phyloP scores from a whole-genome alignment of 2,113 vertebrate species.

The Cephalopholis sonnerati region DNA sequence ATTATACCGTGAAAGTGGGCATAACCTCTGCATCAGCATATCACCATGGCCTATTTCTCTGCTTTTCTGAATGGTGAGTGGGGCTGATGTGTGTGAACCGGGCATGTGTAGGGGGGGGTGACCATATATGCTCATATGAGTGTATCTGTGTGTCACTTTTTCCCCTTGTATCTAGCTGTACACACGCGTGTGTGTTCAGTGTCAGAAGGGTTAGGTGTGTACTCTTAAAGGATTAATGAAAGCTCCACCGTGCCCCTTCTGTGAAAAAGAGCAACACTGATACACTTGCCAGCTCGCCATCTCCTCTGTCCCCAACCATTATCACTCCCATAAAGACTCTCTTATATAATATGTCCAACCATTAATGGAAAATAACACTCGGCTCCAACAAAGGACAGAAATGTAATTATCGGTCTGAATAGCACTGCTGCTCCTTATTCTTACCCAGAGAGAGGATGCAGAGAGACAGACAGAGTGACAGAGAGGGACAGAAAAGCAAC shows the following conservation, averaged over 20 bases:
- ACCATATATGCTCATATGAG: neutral
- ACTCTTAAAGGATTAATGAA: constrained; percentile 73
- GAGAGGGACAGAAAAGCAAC: constrained; percentile 61
- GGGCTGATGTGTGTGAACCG: constrained; percentile 22
- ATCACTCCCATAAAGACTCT: constrained; percentile 78
- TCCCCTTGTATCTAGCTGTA: neutral
- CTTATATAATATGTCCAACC: constrained; percentile 82
- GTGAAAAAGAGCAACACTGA: constrained; percentile 68
- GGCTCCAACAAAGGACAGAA: constrained; percentile 79
- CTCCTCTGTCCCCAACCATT: constrained; percentile 73
- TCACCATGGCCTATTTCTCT: constrained; percentile 70
- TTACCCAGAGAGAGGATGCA: constrained; percentile 65
- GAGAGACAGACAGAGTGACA: constrained; percentile 53
- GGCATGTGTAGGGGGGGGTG: constrained; percentile 1
- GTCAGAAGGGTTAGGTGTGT: constrained; percentile 62
- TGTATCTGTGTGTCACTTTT: constrained; percentile 19
- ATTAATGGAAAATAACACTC: constrained; percentile 84
- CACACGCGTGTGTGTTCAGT: constrained; percentile 13
- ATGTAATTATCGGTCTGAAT: constrained; percentile 84
- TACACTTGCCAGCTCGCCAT: constrained; percentile 65
- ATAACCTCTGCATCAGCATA: constrained; percentile 81
- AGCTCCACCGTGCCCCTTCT: constrained; percentile 46
- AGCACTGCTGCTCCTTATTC: constrained; percentile 79
- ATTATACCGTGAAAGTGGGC: constrained; percentile 79
- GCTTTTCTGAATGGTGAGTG: constrained; percentile 73